Evolutionary conservation across 1,140 invertebrate species (phyloP).

Genomic region (Dendrolimus kikuchii): DNA sequence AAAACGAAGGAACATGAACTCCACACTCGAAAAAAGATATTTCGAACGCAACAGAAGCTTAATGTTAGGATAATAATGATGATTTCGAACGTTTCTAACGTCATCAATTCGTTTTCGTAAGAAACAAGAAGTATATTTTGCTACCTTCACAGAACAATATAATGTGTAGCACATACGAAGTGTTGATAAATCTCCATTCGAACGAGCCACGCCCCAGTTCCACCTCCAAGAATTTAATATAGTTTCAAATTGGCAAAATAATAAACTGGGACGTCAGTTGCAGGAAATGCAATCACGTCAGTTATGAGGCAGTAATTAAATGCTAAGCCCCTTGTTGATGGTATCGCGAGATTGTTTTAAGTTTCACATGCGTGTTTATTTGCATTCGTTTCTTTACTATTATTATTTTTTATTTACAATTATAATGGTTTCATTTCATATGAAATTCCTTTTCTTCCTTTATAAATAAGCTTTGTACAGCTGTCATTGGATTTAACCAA

Average conservation of each 20-base stretch:
- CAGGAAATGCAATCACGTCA: slow-evolving; percentile 63
- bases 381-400: not conserved
- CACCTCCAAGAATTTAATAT: slow-evolving; percentile 56
- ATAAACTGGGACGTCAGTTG: slow-evolving; percentile 51
- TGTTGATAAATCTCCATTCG: slow-evolving; percentile 21
- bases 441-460: no score
- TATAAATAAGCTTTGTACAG: no score
- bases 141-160: not conserved
- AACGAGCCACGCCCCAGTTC: slow-evolving; percentile 34
- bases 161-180: slow-evolving; percentile 7
- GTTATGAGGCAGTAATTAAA: slow-evolving; percentile 51
- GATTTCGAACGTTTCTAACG: no score
- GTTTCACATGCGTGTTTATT: slow-evolving; percentile 1
- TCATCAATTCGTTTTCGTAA: no score
- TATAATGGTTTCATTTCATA: no score
- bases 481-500: no score
- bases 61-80: no score
- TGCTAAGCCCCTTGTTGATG: slow-evolving; percentile 29
- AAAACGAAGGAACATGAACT: no score
- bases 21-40: no score
- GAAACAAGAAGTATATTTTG: no score
- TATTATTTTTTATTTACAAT: no score
- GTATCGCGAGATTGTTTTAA: not conserved
- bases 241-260: slow-evolving; percentile 63
- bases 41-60: no score